Base-by-base conservation (phyloP, 2,888 invertebrate genomes). In the Ochropleura leucogaster region DNA sequence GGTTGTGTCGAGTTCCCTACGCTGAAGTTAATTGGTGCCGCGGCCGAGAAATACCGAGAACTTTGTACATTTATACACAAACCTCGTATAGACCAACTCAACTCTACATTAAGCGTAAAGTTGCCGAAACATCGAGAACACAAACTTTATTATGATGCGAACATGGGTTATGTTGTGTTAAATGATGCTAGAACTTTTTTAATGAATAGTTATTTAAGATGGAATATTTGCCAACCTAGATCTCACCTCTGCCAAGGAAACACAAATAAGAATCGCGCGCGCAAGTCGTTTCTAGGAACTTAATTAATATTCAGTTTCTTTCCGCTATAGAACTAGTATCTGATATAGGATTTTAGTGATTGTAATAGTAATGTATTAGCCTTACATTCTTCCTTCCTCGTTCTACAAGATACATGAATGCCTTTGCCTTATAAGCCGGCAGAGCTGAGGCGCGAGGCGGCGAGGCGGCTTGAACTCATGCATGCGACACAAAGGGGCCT, bases 401-500 rank as follows among this genome's bases (percentile, higher is more conserved):
- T 86, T 85, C 79, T 85, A 80, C 78, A 72, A 79, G 66, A 78
- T 77, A 71, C 53, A 72, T 68, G 77, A 74, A n/a, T 62, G 44
- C 44, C 62, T 62, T 62, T 64, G 75, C 75, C 74, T 63, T 86
- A 80, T 71, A 77, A 73, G 80, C 72, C 69, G 59, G 72, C 62
- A 20, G 75, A 63, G 77, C 68, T 74, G 82, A 83, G 66, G 46
- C 53, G 72, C 49, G 68, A 67, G 78, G 69, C 71, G 63, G 3
- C 81, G 81, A 84, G 84, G 74, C 72, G 77, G 77, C 79, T 83
- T 86, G 83, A 86, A 82, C 84, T 82, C 87, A 85, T 82, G 83
- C 82, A 83, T 86, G 86, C 87, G 88, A 90, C 91, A 95, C 94
- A 95, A 95, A 94, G 95, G 90, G 89, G 90, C 95, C 96, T 96